Conservation (phyloP, 2,113 vertebrate genomes). For the Empidonax traillii region DNA sequence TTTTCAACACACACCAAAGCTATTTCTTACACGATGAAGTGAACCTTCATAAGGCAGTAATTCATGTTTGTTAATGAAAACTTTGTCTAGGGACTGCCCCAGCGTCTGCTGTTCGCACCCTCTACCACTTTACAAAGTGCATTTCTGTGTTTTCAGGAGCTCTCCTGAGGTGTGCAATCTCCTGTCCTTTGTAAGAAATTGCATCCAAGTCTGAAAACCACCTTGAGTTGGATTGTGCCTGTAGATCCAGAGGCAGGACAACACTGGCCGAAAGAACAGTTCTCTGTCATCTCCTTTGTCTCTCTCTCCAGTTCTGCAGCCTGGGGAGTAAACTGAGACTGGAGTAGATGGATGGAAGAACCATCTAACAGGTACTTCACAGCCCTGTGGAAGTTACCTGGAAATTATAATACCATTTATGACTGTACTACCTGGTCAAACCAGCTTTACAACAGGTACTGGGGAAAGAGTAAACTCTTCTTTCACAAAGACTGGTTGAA, state of each 20-base stretch:
- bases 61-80: neutral
- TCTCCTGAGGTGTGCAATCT: neutral
- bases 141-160: neutral
- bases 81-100: neutral
- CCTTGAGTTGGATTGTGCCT: neutral
- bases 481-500: neutral
- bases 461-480: neutral
- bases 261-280: neutral
- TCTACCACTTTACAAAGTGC: neutral
- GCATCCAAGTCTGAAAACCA: neutral
- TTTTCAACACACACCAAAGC: neutral
- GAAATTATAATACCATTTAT: neutral
- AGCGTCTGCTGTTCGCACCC: neutral
- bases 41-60: neutral
- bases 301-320: neutral
- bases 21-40: neutral
- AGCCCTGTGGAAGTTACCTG: neutral
- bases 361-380: neutral
- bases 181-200: neutral
- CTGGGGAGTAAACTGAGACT: neutral
- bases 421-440: neutral
- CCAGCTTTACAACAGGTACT: neutral
- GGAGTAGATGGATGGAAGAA: neutral
- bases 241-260: neutral
- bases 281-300: neutral